Evolutionary conservation across 2,888 invertebrate genomes (phyloP).

Genomic region (Sinelater perroti): DNA sequence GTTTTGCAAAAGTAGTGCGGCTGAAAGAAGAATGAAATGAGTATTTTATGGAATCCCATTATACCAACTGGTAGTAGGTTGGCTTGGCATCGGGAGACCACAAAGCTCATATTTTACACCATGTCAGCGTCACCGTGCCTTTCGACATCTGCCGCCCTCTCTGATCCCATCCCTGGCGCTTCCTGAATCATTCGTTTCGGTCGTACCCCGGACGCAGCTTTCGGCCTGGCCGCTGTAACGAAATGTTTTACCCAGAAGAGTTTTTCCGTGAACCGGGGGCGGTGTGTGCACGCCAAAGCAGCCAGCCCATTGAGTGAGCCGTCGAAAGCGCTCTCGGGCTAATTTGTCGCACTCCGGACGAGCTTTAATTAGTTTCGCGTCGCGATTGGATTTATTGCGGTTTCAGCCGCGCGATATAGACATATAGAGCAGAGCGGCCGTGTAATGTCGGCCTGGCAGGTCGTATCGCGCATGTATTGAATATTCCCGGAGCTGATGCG

Average conservation of each 20-base stretch:
- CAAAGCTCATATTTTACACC: slow-evolving; percentile 33
- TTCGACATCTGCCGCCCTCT: slow-evolving; percentile 20
- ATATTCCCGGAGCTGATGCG: slow-evolving; percentile 9
- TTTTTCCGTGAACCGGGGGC: background rate
- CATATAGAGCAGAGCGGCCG: background rate
- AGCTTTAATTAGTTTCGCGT: too few relatives aligned
- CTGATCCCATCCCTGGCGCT: slow-evolving; percentile 19
- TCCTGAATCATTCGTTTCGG: slow-evolving; percentile 9
- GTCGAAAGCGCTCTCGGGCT: too few relatives aligned
- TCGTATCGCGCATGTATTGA: slow-evolving; percentile 13
- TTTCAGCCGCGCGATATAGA: too few relatives aligned
- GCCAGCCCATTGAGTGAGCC: too few relatives aligned
- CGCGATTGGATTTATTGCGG: too few relatives aligned
- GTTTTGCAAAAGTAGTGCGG: background rate
- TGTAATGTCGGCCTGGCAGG: background rate
- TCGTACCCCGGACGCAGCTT: too few relatives aligned
- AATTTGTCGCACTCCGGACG: too few relatives aligned
- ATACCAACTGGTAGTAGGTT: background rate
- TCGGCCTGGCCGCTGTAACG: too few relatives aligned
- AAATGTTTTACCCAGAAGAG: background rate
- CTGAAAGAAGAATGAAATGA: background rate
- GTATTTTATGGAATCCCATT: background rate
- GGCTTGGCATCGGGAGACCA: background rate
- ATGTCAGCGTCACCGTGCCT: slow-evolving; percentile 31
- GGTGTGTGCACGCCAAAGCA: background rate